A percentile compares a stretch with the other conserved stretches of the same genome.
Conservation (phyloP, 2,888 invertebrate genomes). For the Epirrhoe alternata region DNA sequence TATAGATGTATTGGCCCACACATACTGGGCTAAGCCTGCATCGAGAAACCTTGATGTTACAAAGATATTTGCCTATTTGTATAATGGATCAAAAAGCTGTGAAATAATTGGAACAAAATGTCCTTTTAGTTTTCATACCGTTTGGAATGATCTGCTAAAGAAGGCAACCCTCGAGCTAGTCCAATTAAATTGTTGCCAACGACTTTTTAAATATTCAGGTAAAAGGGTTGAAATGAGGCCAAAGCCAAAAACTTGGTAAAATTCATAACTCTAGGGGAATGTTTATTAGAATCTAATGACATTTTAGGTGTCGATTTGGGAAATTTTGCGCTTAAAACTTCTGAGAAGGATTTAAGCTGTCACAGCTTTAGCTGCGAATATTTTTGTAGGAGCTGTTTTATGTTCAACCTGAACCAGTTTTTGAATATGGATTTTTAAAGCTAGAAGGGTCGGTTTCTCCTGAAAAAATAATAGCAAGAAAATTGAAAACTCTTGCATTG, state of each 20-base stretch:
- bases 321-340: conserved; percentile 68
- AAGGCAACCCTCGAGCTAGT: conserved; percentile 64
- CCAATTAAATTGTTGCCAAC: conserved; percentile 83
- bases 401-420: too few relatives aligned
- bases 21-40: too few relatives aligned
- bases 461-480: conserved; percentile 13
- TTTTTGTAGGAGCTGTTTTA: conserved; percentile 13
- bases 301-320: conserved; percentile 82
- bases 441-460: neutral
- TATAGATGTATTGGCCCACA: too few relatives aligned
- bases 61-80: too few relatives aligned
- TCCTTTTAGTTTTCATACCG: neutral
- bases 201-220: conserved; percentile 84
- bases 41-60: too few relatives aligned
- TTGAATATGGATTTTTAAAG: too few relatives aligned
- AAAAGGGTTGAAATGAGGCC: conserved; percentile 75
- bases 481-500: conserved; percentile 36
- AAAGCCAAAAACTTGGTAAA: conserved; percentile 70
- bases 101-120: neutral
- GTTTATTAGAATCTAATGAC: conserved; percentile 80
- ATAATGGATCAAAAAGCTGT: too few relatives aligned
- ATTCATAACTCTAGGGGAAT: conserved; percentile 75
- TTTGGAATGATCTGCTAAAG: neutral
- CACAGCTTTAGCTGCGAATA: conserved; percentile 31
- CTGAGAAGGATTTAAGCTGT: conserved; percentile 62